Conservation (phyloP, 2,888 invertebrate genomes). For the Eristalinus aeneus region DNA sequence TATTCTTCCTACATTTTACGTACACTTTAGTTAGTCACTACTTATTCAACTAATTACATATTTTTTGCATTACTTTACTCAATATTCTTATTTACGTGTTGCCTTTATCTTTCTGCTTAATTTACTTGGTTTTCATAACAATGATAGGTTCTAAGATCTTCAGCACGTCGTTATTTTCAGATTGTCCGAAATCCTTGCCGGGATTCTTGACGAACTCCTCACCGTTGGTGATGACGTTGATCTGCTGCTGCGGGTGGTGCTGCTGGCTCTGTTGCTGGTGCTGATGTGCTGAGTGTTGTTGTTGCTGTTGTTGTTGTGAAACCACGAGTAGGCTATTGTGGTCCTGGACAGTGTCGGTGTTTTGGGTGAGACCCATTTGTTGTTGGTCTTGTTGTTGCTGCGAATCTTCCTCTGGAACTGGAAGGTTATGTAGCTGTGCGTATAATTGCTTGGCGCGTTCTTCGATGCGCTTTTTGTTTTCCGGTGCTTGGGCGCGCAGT, state of each 20-base stretch:
- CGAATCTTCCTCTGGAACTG: slow-evolving; percentile 58
- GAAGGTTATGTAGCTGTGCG: slow-evolving; percentile 74
- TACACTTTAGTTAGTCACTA: slow-evolving; percentile 69
- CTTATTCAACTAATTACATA: slow-evolving; percentile 64
- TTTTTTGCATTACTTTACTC: slow-evolving; percentile 40
- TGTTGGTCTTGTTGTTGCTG: slow-evolving; percentile 73
- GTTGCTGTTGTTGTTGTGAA: slow-evolving; percentile 55
- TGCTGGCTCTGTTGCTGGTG: slow-evolving; percentile 53
- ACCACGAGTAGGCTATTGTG: slow-evolving; percentile 54
- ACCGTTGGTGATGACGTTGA: slow-evolving; percentile 55
- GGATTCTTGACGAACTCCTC: slow-evolving; percentile 74
- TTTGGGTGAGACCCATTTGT: slow-evolving; percentile 53
- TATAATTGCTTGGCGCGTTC: slow-evolving; percentile 76
- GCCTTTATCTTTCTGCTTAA: slow-evolving; percentile 37
- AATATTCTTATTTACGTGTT: slow-evolving; percentile 58
- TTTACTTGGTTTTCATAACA: slow-evolving; percentile 81
- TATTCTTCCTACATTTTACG: slow-evolving; percentile 61
- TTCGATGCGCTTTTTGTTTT: slow-evolving; percentile 74
- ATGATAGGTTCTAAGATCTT: slow-evolving; percentile 81
- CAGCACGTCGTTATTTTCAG: slow-evolving; percentile 80
- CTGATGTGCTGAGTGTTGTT: slow-evolving; percentile 56
- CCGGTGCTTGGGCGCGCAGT: slow-evolving; percentile 77
- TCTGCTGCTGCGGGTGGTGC: slow-evolving; percentile 45
- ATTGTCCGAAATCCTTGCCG: slow-evolving; percentile 75
- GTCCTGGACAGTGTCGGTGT: slow-evolving; percentile 35